phyloP scores from a whole-genome alignment of 2,888 invertebrate species.

The Smittia sp. region DNA sequence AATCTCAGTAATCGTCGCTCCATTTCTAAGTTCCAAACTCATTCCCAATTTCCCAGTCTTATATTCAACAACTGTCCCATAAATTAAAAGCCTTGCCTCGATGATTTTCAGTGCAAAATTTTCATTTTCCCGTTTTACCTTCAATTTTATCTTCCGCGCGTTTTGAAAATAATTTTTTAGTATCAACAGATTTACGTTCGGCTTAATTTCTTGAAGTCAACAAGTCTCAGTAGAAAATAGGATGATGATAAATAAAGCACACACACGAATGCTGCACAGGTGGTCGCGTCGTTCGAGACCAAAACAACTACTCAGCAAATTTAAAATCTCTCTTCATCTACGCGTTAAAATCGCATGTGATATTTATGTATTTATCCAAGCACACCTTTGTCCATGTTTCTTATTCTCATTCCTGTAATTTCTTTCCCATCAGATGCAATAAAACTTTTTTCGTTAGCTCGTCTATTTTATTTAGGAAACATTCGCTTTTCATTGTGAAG shows the following conservation, averaged over 20 bases:
- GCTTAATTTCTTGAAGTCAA: neutral
- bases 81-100: no score
- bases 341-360: no score
- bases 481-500: slow-evolving; percentile 14
- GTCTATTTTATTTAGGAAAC: neutral
- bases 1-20: no score
- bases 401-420: neutral
- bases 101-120: neutral
- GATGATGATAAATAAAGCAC: neutral
- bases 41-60: no score
- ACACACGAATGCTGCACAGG: neutral
- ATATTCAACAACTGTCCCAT: no score
- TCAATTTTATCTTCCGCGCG: neutral
- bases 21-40: no score
- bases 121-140: neutral
- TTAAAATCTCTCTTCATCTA: no score
- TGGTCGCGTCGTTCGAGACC: neutral
- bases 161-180: neutral
- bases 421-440: no score
- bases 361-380: no score
- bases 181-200: neutral
- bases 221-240: neutral
- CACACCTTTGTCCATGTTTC: no score
- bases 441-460: slow-evolving; percentile 6
- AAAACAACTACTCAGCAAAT: no score